Conservation (phyloP, 2,888 invertebrate species). For the Baccha elongata region DNA sequence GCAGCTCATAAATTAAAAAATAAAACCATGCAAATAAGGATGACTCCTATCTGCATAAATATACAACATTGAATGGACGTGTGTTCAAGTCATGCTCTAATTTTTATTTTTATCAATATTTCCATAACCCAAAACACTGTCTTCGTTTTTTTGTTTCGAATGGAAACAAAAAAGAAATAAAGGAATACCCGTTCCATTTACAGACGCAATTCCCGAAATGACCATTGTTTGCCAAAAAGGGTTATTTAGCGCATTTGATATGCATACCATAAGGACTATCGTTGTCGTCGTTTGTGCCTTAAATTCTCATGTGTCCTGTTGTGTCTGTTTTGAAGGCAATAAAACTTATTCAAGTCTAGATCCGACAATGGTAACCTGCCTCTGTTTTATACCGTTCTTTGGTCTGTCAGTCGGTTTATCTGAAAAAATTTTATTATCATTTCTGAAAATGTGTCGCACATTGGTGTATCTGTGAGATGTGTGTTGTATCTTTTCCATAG, state of each 20-base stretch:
- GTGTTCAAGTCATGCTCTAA: slow-evolving; percentile 71
- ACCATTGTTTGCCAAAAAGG: slow-evolving; percentile 65
- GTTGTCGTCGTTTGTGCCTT: slow-evolving; percentile 6
- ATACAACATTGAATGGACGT: slow-evolving; percentile 37
- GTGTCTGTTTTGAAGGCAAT: slow-evolving; percentile 66
- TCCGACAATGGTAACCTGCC: slow-evolving; percentile 62
- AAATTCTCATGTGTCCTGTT: slow-evolving; percentile 52
- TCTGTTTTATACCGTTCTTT: slow-evolving; percentile 36
- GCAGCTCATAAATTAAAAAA: slow-evolving; percentile 60
- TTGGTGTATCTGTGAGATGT: slow-evolving; percentile 12
- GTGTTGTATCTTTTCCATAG: slow-evolving; percentile 44
- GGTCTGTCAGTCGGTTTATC: slow-evolving; percentile 62
- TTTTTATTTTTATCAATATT: slow-evolving; percentile 70
- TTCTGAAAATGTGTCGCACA: slow-evolving; percentile 61
- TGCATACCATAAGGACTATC: slow-evolving; percentile 65
- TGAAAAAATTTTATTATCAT: slow-evolving; percentile 56
- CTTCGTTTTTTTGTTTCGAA: slow-evolving; percentile 29
- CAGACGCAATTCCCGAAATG: slow-evolving; percentile 51
- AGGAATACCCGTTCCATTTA: slow-evolving; percentile 15
- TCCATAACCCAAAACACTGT: slow-evolving; percentile 52
- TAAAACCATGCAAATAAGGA: slow-evolving; percentile 34
- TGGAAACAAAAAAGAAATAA: slow-evolving; percentile 5
- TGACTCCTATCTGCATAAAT: slow-evolving; percentile 52
- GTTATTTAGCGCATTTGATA: slow-evolving; percentile 73
- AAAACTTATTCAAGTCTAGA: slow-evolving; percentile 45